phyloP scores from a whole-genome alignment of 2,797 vertebrate genomes.

The Notoglanidium macrostoma region DNA sequence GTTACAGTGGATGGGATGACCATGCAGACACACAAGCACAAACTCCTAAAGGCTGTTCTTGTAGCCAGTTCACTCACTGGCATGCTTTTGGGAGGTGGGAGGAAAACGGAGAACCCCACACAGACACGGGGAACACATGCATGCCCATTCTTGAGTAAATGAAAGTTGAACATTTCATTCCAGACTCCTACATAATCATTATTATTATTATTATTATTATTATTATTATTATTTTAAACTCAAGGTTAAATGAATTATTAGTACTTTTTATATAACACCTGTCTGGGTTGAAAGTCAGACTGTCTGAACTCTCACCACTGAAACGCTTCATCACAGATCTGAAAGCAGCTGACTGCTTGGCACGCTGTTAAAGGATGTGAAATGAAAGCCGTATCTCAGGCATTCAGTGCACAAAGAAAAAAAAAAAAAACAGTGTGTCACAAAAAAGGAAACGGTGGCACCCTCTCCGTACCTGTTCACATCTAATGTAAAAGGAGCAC shows the following conservation, averaged over 20 bases:
- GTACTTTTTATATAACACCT: conserved; percentile 32
- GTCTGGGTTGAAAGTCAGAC: conserved; percentile 4
- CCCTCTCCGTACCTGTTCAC: conserved; percentile 21
- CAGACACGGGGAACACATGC: background rate
- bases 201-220: too few species aligned
- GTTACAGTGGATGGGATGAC: background rate
- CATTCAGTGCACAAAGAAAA: conserved; percentile 28
- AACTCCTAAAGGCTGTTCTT: background rate
- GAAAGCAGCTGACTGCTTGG: conserved; percentile 31
- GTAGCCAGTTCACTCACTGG: background rate
- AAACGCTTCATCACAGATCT: conserved; percentile 34
- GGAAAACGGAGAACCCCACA: background rate
- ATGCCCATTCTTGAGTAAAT: background rate
- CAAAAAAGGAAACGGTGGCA: conserved; percentile 29
- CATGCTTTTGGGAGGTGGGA: background rate
- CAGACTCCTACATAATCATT: too few species aligned
- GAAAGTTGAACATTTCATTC: background rate
- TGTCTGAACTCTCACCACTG: conserved; percentile 23
- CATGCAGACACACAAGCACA: background rate
- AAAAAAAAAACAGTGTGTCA: conserved; percentile 32
- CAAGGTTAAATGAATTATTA: background rate
- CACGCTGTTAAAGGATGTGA: conserved; percentile 42
- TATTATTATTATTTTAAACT: background rate
- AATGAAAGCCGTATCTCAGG: conserved; percentile 43
- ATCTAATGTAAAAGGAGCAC: conserved; percentile 7